phyloP scores from a whole-genome alignment of 2,888 invertebrate species.

The Crossocerus cetratus region DNA sequence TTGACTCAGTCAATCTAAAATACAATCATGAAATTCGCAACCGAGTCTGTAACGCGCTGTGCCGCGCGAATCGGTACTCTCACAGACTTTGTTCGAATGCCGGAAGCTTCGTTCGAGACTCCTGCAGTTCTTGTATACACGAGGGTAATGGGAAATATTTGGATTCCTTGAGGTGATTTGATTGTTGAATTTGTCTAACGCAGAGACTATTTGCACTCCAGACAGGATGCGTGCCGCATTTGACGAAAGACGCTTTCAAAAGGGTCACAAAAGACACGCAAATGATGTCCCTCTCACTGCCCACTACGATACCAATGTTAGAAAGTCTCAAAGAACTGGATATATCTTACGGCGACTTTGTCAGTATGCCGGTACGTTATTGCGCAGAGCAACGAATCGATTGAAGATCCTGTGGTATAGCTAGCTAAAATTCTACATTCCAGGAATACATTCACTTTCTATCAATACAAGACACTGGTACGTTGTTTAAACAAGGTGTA shows the following conservation, averaged over 20 bases:
- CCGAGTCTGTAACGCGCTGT: conserved; percentile 80
- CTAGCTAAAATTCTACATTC: conserved; percentile 38
- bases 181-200: background rate
- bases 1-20: background rate
- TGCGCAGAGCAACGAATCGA: background rate
- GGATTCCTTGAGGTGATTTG: background rate
- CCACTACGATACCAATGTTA: conserved; percentile 83
- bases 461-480: conserved; percentile 85
- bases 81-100: conserved; percentile 80
- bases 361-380: conserved; percentile 78
- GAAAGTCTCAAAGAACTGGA: conserved; percentile 83
- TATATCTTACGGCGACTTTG: conserved; percentile 80
- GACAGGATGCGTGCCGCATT: conserved; percentile 90
- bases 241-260: conserved; percentile 87
- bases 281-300: conserved; percentile 85
- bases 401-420: too few relatives aligned
- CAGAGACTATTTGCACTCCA: conserved; percentile 70
- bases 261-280: conserved; percentile 81
- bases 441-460: conserved; percentile 78
- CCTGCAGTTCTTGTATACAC: conserved; percentile 88
- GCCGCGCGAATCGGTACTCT: conserved; percentile 84
- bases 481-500: conserved; percentile 83
- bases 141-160: conserved; percentile 78
- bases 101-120: conserved; percentile 82
- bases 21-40: conserved; percentile 83